phyloP scores from a whole-genome alignment of 2,888 invertebrate species.

The Drosophila crucigera region DNA sequence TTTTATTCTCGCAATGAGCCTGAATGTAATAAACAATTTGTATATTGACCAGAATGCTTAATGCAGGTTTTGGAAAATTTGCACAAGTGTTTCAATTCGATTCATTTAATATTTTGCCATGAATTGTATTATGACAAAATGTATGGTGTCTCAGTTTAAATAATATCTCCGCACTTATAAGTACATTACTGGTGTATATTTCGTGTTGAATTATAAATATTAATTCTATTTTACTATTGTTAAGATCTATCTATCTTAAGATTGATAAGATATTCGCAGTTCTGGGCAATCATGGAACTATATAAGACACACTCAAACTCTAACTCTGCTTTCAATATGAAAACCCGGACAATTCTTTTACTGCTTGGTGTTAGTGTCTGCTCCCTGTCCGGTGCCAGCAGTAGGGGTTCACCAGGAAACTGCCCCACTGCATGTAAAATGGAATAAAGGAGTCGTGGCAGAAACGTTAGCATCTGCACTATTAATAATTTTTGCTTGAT shows the following conservation, averaged over 20 bases:
- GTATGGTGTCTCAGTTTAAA: neutral
- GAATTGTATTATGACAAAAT: neutral
- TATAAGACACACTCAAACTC: constrained; percentile 23
- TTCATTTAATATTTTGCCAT: neutral
- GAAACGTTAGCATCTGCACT: constrained; percentile 16
- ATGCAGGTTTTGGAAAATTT: neutral
- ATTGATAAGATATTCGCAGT: neutral
- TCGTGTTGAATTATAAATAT: neutral
- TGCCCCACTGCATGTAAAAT: neutral
- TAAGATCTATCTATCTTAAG: neutral
- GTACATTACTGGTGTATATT: no score
- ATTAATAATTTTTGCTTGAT: constrained; percentile 10
- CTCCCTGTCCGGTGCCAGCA: neutral
- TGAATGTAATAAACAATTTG: neutral
- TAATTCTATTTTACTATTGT: no score
- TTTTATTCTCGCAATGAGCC: constrained; percentile 27
- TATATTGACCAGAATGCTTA: neutral
- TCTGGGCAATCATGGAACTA: constrained; percentile 7
- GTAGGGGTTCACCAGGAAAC: neutral
- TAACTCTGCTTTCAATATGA: constrained; percentile 24
- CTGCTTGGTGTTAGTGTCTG: neutral
- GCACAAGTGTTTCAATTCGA: constrained; percentile 1
- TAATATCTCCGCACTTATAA: neutral
- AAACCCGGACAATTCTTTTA: neutral
- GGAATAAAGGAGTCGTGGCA: neutral